These are phyloP conservation scores for Bovichtus diacanthus DNA, from an alignment of 2,797 vertebrate genomes.

Conservation along the genomic window DNA sequence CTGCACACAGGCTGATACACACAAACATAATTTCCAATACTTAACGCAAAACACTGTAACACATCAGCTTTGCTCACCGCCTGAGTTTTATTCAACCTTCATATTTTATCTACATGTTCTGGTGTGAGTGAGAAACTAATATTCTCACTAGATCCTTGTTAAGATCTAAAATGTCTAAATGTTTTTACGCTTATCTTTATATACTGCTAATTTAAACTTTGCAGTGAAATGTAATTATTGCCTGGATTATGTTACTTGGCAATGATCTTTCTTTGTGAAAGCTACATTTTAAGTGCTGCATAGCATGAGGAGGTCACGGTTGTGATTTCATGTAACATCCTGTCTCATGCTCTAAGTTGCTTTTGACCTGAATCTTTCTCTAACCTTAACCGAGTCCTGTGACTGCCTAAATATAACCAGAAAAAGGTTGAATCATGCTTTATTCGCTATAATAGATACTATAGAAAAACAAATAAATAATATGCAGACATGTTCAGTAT, in stretches of 20 bases:
- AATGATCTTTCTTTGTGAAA: not conserved
- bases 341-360: not conserved
- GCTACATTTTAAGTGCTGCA: not conserved
- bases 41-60: conserved; percentile 8
- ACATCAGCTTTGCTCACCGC: conserved; percentile 16
- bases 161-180: conserved; percentile 15
- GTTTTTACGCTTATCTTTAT: not conserved
- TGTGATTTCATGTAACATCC: not conserved
- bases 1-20: conserved; percentile 42
- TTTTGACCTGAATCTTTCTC: not conserved
- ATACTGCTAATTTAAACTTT: not conserved
- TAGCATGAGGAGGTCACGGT: not conserved
- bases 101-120: not conserved
- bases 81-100: conserved; percentile 16
- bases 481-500: not conserved
- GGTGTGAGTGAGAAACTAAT: not conserved
- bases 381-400: not conserved
- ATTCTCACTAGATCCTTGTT: not conserved
- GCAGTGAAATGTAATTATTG: not conserved
- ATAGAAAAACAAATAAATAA: not conserved
- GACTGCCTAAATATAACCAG: not conserved
- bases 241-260: not conserved
- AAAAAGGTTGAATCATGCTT: not conserved
- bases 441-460: not conserved
- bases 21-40: conserved; percentile 17